Percentiles rank a stretch among this genome's conserved stretches.
Conservation (phyloP, 1,140 invertebrate genomes). For the Drosophila lini region DNA sequence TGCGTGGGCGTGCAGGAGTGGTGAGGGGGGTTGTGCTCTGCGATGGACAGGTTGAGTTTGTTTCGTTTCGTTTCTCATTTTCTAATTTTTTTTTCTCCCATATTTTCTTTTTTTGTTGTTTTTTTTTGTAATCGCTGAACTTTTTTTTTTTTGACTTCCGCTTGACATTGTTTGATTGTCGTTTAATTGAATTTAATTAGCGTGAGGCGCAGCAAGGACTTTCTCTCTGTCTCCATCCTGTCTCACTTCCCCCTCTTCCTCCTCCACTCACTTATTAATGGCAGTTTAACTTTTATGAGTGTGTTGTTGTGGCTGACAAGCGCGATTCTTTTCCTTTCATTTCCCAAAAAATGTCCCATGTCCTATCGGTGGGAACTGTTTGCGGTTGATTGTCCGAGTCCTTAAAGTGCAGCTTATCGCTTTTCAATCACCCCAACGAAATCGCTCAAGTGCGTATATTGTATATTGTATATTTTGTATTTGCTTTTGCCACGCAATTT, state of each 20-base stretch:
- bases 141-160: conserved; percentile 65
- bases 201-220: conserved; percentile 70
- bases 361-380: conserved; percentile 36
- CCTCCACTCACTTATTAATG: conserved; percentile 65
- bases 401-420: conserved; percentile 42
- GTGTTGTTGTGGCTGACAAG: conserved; percentile 62
- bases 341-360: neutral
- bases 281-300: conserved; percentile 73
- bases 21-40: conserved; percentile 12
- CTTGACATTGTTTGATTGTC: conserved; percentile 84
- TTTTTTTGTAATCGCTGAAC: conserved; percentile 43
- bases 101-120: conserved; percentile 3
- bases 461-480: conserved; percentile 55
- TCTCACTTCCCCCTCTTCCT: neutral
- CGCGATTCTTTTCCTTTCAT: conserved; percentile 13
- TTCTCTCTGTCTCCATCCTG: neutral
- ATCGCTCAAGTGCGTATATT: conserved; percentile 52
- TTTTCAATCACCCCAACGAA: conserved; percentile 38
- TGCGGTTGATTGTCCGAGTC: conserved; percentile 32
- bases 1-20: conserved; percentile 17
- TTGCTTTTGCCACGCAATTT: conserved; percentile 74
- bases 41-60: conserved; percentile 43
- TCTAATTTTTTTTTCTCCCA: conserved; percentile 16
- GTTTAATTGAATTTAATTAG: conserved; percentile 84
- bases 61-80: conserved; percentile 15